A percentile compares a stretch with the other conserved stretches of the same genome.
phyloP scores from a whole-genome alignment of 2,888 invertebrate genomes.

The Dascillus cervinus region DNA sequence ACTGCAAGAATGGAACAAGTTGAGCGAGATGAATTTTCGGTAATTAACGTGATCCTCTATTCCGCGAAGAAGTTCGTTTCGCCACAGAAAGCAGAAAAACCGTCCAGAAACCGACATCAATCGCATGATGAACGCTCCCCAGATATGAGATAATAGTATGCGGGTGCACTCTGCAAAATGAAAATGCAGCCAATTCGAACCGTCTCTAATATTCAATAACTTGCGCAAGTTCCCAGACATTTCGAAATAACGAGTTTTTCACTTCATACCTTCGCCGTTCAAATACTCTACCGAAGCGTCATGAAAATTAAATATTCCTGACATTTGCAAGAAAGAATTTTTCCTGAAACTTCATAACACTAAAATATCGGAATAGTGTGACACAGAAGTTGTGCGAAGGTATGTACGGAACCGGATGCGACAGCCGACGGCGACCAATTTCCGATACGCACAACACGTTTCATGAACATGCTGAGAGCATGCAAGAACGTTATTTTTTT shows the following conservation, averaged over 20 bases:
- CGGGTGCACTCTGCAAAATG: conserved; percentile 25
- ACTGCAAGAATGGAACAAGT: conserved; percentile 30
- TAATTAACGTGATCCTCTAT: conserved; percentile 31
- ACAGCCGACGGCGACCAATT: conserved; percentile 32
- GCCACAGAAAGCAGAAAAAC: too few species aligned
- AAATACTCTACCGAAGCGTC: too few species aligned
- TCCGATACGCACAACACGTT: conserved; percentile 23
- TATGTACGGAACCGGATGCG: conserved; percentile 30
- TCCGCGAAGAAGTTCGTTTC: too few species aligned
- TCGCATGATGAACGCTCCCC: conserved; percentile 28
- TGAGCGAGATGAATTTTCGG: conserved; percentile 38
- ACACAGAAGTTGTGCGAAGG: too few species aligned
- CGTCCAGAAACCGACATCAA: too few species aligned
- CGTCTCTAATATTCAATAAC: conserved; percentile 11
- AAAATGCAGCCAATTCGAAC: conserved; percentile 10
- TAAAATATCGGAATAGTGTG: too few species aligned
- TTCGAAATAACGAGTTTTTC: not conserved
- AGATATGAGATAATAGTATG: conserved; percentile 30
- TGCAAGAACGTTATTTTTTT: too few species aligned
- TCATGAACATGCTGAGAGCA: too few species aligned
- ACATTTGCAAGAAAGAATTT: too few species aligned
- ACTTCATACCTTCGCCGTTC: not conserved
- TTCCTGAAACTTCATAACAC: too few species aligned
- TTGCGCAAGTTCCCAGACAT: not conserved
- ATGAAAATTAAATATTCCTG: too few species aligned